Evolutionary conservation across 2,888 invertebrate genomes (phyloP).

Genomic region (Nephrotoma guestfalica): DNA sequence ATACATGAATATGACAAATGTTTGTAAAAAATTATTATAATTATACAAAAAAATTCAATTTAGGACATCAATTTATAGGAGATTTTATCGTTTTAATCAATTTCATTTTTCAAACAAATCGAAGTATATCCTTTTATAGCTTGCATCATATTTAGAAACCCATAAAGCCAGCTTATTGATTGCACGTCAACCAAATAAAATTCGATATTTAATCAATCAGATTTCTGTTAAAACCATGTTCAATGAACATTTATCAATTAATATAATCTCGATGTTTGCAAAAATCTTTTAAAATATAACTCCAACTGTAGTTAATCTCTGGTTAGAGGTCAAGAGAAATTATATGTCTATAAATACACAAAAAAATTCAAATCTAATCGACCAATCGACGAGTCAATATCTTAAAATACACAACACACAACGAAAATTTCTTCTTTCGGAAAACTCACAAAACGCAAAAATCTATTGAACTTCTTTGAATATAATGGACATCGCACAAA

Average conservation of each 20-base stretch:
- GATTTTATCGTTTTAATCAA: background rate
- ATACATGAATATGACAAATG: background rate
- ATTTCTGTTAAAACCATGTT: background rate
- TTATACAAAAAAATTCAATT: background rate
- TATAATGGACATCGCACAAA: constrained; percentile 1
- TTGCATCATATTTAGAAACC: too few species aligned
- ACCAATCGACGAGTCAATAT: constrained; percentile 2
- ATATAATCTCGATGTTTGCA: background rate
- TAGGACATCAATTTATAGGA: background rate
- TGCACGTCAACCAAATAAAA: background rate
- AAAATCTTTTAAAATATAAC: background rate
- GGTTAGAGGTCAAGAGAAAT: background rate
- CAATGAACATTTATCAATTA: background rate
- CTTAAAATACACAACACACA: background rate
- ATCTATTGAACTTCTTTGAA: background rate
- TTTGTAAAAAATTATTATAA: background rate
- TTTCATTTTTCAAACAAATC: background rate
- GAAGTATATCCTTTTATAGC: background rate
- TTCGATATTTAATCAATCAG: background rate
- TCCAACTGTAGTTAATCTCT: background rate
- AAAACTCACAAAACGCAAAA: background rate
- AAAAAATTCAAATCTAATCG: constrained; percentile 1
- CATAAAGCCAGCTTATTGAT: background rate
- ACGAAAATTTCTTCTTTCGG: background rate
- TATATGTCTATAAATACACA: background rate